Evolutionary conservation across 2,113 vertebrate species (phyloP).

Genomic region (Melanostigma gelatinosum): DNA sequence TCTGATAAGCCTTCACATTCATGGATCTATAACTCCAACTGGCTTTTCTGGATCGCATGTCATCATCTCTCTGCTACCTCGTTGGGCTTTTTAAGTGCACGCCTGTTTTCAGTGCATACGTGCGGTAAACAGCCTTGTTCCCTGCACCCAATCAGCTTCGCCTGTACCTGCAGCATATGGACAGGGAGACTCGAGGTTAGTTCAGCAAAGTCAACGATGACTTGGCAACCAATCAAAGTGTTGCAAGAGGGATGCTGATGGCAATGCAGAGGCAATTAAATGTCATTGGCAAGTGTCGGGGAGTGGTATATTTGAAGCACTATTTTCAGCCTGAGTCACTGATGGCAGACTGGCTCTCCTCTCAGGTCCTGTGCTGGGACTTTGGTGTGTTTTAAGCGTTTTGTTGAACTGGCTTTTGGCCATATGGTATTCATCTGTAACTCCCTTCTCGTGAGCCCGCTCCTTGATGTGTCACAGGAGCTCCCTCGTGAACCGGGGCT

Average conservation of each 20-base stretch:
- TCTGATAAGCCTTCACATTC: neutral
- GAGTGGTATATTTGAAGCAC: constrained; percentile 57
- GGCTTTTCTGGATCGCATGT: neutral
- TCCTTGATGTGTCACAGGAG: constrained; percentile 51
- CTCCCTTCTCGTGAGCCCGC: constrained; percentile 40
- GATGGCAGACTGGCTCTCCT: constrained; percentile 47
- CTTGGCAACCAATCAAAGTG: constrained; percentile 73
- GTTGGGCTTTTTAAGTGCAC: neutral
- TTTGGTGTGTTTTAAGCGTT: constrained; percentile 42
- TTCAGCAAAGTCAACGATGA: constrained; percentile 68
- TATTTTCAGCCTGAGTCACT: constrained; percentile 52
- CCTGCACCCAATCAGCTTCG: neutral
- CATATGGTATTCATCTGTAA: constrained; percentile 56
- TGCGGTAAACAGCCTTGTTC: constrained; percentile 15
- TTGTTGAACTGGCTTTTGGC: constrained; percentile 52
- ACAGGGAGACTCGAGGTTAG: constrained; percentile 62
- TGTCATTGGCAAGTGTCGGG: constrained; percentile 61
- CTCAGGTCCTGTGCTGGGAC: constrained; percentile 46
- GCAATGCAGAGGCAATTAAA: constrained; percentile 70
- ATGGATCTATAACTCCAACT: neutral
- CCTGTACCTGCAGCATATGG: constrained; percentile 60
- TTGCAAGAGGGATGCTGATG: constrained; percentile 54
- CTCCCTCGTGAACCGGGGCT: constrained; percentile 32
- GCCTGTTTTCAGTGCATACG: neutral
- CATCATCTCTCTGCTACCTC: neutral